phyloP scores from a whole-genome alignment of 2,113 vertebrate genomes.

The Syngnathus typhle region DNA sequence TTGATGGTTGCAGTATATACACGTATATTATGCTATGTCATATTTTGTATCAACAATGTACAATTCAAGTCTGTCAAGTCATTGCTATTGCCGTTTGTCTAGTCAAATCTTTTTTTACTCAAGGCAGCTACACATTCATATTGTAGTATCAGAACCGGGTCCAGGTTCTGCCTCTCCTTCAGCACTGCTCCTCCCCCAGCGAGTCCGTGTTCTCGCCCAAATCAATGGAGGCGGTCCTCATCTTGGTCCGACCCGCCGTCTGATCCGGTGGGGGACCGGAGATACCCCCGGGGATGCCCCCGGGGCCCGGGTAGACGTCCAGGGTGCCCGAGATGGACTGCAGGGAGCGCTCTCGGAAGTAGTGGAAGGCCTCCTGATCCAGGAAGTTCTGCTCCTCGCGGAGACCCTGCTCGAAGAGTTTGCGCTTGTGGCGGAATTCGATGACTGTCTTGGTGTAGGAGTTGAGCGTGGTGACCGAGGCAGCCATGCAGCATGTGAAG shows the following conservation, averaged over 20 bases:
- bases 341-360: slow-evolving; percentile 86
- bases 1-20: slow-evolving; percentile 7
- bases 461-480: slow-evolving; percentile 97
- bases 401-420: slow-evolving; percentile 90
- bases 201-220: slow-evolving; percentile 70
- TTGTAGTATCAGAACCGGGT: not conserved
- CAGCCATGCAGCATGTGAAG: slow-evolving; percentile 98
- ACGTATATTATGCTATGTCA: slow-evolving; percentile 4
- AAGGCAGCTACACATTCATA: slow-evolving; percentile 23
- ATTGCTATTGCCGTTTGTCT: not conserved
- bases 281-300: slow-evolving; percentile 33
- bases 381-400: slow-evolving; percentile 88
- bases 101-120: not conserved
- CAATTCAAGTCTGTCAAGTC: not conserved
- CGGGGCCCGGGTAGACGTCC: slow-evolving; percentile 63
- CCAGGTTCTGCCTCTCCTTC: slow-evolving; percentile 27
- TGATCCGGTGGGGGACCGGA: slow-evolving; percentile 28
- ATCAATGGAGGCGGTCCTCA: slow-evolving; percentile 51
- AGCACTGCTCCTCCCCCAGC: slow-evolving; percentile 72
- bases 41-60: not conserved
- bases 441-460: slow-evolving; percentile 98
- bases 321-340: slow-evolving; percentile 67
- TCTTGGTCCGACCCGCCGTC: slow-evolving; percentile 21
- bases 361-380: slow-evolving; percentile 87
- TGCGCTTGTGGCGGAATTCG: slow-evolving; percentile 94